These are phyloP conservation scores for Halcyon badia DNA, from an alignment of 2,797 vertebrate genomes.

Conservation along the genomic window DNA sequence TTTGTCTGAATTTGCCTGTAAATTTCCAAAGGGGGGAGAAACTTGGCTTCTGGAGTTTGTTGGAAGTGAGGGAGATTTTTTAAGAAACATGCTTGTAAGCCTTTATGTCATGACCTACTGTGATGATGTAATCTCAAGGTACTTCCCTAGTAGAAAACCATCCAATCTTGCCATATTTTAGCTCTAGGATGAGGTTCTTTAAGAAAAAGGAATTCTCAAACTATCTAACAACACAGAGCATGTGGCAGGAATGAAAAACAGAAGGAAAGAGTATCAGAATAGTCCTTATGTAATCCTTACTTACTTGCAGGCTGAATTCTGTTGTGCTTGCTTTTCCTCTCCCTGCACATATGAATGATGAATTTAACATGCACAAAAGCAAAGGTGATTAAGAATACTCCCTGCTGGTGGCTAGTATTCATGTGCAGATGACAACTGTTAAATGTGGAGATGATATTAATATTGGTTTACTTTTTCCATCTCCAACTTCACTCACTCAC, in stretches of 20 bases:
- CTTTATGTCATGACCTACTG: not conserved
- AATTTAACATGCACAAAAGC: conserved; percentile 65
- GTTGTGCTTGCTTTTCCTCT: not conserved
- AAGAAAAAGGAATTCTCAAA: not conserved
- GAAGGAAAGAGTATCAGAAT: not conserved
- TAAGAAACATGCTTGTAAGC: not conserved
- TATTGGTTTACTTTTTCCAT: not conserved
- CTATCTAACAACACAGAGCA: not conserved
- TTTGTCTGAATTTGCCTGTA: not conserved
- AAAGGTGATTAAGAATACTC: conserved; percentile 48
- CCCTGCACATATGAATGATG: conserved; percentile 16
- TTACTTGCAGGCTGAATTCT: conserved; percentile 46
- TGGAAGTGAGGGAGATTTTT: not conserved
- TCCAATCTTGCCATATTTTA: not conserved
- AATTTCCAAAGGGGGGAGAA: not conserved
- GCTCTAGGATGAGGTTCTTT: not conserved
- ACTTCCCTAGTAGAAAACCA: not conserved
- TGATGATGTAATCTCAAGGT: not conserved
- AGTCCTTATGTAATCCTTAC: conserved; percentile 18
- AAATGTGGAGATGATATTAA: not conserved
- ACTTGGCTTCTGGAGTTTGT: not conserved
- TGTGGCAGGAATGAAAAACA: conserved; percentile 8
- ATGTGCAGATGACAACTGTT: conserved; percentile 47
- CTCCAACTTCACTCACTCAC: not conserved
- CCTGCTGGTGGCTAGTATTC: conserved; percentile 46